Percentiles rank a stretch among this genome's conserved stretches.
Conservation (phyloP, 2,797 vertebrate species). For the Gymnodraco acuticeps region DNA sequence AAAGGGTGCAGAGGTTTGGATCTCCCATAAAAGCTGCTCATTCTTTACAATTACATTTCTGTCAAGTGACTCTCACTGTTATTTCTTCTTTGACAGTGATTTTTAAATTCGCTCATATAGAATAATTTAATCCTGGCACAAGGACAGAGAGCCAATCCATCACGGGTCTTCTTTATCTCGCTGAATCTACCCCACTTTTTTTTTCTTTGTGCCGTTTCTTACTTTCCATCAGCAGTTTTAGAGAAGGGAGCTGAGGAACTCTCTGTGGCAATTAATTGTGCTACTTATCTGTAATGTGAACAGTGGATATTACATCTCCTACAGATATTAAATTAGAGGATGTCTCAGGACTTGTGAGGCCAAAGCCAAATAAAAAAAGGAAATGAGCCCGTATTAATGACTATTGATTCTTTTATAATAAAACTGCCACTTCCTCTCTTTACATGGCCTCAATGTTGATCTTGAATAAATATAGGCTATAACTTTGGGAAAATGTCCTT, state of each 20-base stretch:
- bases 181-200: slow-evolving; percentile 30
- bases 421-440: slow-evolving; percentile 68
- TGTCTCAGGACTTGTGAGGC: slow-evolving; percentile 71
- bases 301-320: slow-evolving; percentile 79
- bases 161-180: slow-evolving; percentile 66
- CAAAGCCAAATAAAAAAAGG: slow-evolving; percentile 78
- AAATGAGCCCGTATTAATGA: slow-evolving; percentile 78
- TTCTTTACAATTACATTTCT: slow-evolving; percentile 74
- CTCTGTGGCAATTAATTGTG: slow-evolving; percentile 76
- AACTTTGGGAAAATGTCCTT: slow-evolving; percentile 58
- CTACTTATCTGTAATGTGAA: slow-evolving; percentile 81
- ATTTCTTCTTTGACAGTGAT: slow-evolving; percentile 77
- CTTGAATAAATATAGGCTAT: slow-evolving; percentile 57
- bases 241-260: slow-evolving; percentile 43
- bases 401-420: slow-evolving; percentile 80
- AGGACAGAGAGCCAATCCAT: slow-evolving; percentile 72
- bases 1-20: slow-evolving; percentile 25
- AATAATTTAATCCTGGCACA: slow-evolving; percentile 64
- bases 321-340: slow-evolving; percentile 80
- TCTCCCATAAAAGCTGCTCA: slow-evolving; percentile 52
- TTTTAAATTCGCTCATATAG: slow-evolving; percentile 72
- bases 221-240: slow-evolving; percentile 52
- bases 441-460: slow-evolving; percentile 57
- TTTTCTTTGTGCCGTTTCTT: slow-evolving; percentile 68
- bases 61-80: slow-evolving; percentile 77